Conservation (phyloP, 2,797 vertebrate species). For the Acomys russatus region DNA sequence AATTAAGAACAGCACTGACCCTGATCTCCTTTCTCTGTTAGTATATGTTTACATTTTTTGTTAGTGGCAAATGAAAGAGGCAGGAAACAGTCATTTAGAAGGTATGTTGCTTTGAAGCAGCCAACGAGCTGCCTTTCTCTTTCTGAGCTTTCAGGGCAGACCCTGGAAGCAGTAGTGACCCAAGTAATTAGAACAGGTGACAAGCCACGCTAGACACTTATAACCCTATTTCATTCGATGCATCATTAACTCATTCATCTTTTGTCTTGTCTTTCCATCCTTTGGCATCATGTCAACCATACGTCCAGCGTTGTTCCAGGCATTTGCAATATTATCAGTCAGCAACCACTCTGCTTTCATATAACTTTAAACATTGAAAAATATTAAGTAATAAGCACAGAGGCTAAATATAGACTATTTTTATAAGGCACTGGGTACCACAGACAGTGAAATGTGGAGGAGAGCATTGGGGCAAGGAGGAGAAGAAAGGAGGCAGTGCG, state of each 20-base stretch:
- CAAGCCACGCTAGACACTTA: not conserved
- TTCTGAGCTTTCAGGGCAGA: not conserved
- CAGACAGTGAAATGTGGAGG: not conserved
- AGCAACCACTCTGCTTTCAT: not conserved
- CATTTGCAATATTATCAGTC: not conserved
- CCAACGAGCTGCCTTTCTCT: not conserved
- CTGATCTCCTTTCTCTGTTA: not conserved
- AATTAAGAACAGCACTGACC: not conserved
- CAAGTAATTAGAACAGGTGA: not conserved
- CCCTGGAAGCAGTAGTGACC: not conserved
- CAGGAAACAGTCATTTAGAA: constrained; percentile 33
- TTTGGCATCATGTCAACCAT: not conserved
- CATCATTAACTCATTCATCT: not conserved
- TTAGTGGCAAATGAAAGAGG: not conserved
- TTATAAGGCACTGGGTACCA: not conserved
- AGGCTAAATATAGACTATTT: not conserved
- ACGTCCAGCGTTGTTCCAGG: not conserved
- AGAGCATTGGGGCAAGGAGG: not conserved
- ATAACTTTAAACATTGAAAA: not conserved
- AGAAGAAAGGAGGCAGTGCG: not conserved
- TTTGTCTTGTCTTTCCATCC: not conserved
- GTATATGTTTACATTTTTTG: not conserved
- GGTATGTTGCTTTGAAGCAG: not conserved
- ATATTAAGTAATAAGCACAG: not conserved
- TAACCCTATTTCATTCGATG: not conserved